Base-by-base conservation (phyloP, 2,888 invertebrate genomes). In the Cheiracanthium punctorium region DNA sequence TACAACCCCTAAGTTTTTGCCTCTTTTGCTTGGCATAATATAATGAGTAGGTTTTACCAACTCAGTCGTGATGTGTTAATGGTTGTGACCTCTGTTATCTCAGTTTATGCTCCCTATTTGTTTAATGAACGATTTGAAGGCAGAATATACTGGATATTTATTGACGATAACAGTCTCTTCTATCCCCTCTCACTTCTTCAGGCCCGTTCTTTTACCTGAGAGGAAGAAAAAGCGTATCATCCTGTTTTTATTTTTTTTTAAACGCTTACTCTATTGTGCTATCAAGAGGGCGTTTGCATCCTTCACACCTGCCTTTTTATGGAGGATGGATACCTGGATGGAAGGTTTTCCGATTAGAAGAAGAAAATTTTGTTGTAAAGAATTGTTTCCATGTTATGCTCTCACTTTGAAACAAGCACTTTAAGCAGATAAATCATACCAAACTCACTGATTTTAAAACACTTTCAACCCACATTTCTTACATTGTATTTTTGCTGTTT, bases 61-160 rank as follows among this genome's bases (percentile, higher is more conserved):
- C 79, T 52, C 70, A 71, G 75, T 80, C 85, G 85, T 85, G 85
- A 85, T 80, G 85, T 85, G 80, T 74, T 85, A 85, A 85, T 85
- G 85, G 85, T 80, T 85, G 69, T 85, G 85, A 85, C 85, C 85
- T 65, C 85, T 85, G 85, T 85, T 85, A 85, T 85, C 85, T 85
- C 80, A 80, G 74, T 80, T 85, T 80, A 75, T 58, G 74, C 80
- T 85, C 79, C 85, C 85, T 85, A 85, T 85, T 85, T 85, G 85
- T 85, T 85, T 85, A 85, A 85, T 85, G 85, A 85, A 85, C 74
- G 85, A 84, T 84, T 79, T 79, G 37, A 48, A 77, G 73, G 41
- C 41, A 84, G 84, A 79, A 79, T 79, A 79, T 80, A 85, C 85
- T 75, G 85, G 85, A 85, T 85, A 85, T 85, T 85, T 85, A 85